These are phyloP conservation scores for Astyanax mexicanus DNA, from an alignment of 2,797 vertebrate genomes.

Conservation along the genomic window DNA sequence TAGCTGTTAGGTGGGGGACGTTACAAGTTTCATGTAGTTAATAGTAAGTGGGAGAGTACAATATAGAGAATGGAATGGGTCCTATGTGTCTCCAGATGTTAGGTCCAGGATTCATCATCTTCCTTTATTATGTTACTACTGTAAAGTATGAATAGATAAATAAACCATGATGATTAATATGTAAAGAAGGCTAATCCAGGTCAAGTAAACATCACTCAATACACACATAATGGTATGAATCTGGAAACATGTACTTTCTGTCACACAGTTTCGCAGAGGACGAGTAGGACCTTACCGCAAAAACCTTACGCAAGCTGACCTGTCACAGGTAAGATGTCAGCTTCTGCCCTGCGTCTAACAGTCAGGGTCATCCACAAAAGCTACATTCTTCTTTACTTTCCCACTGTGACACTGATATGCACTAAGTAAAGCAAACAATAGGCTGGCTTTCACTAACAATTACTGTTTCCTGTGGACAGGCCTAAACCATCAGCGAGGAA, in stretches of 20 bases:
- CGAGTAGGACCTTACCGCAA: not conserved
- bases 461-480: constrained; percentile 51
- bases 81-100: too few relatives aligned
- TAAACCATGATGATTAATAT: too few relatives aligned
- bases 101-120: too few relatives aligned
- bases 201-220: not conserved
- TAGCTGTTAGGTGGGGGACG: too few relatives aligned
- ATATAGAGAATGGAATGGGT: too few relatives aligned
- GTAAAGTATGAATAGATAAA: too few relatives aligned
- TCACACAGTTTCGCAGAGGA: not conserved
- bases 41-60: too few relatives aligned
- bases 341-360: constrained; percentile 54
- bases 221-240: not conserved
- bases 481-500: constrained; percentile 47
- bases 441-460: constrained; percentile 41
- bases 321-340: constrained; percentile 58
- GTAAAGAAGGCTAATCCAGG: too few relatives aligned
- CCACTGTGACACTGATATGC: constrained; percentile 5
- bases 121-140: too few relatives aligned
- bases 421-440: constrained; percentile 46
- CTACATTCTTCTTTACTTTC: constrained; percentile 20
- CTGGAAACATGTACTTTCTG: not conserved
- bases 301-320: not conserved
- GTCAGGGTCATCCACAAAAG: constrained; percentile 39
- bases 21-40: too few relatives aligned